Evolutionary conservation across 2,113 vertebrate genomes (phyloP).

Genomic region (Pogonocichla stellata): DNA sequence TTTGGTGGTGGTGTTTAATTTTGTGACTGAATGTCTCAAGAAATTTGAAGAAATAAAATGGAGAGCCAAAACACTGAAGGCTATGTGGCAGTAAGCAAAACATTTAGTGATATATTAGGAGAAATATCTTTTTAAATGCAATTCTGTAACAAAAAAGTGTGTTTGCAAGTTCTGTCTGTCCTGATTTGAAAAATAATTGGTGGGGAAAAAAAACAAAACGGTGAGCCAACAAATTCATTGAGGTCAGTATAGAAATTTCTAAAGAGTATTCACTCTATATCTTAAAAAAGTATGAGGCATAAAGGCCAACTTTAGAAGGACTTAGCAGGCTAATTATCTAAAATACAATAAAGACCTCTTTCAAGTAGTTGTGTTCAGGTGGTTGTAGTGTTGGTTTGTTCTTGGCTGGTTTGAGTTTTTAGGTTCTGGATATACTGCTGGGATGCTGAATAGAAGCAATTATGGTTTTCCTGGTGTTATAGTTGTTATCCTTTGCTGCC

Average conservation of each 20-base stretch:
- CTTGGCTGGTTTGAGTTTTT: not conserved
- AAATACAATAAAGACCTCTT: not conserved
- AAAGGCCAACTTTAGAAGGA: not conserved
- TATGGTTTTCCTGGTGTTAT: not conserved
- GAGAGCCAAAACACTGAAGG: not conserved
- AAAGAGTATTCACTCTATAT: not conserved
- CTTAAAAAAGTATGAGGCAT: not conserved
- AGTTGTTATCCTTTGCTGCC: constrained; percentile 5
- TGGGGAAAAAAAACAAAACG: not conserved
- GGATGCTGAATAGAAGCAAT: constrained; percentile 7
- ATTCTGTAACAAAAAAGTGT: not conserved
- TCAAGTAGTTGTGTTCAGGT: not conserved
- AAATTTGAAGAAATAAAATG: not conserved
- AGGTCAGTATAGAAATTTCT: not conserved
- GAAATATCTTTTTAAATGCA: not conserved
- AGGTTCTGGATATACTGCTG: not conserved
- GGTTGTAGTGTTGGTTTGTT: not conserved
- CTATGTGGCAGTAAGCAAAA: not conserved
- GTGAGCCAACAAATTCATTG: not conserved
- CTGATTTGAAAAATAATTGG: not conserved
- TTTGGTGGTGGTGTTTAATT: not conserved
- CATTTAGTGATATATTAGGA: not conserved
- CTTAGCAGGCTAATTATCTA: not conserved
- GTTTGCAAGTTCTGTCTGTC: not conserved
- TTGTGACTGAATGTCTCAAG: not conserved